Evolutionary conservation across 2,113 vertebrate species (phyloP), one percentile per base, ranked within the genome.

Genomic region (Diadophis punctatus): DNA sequence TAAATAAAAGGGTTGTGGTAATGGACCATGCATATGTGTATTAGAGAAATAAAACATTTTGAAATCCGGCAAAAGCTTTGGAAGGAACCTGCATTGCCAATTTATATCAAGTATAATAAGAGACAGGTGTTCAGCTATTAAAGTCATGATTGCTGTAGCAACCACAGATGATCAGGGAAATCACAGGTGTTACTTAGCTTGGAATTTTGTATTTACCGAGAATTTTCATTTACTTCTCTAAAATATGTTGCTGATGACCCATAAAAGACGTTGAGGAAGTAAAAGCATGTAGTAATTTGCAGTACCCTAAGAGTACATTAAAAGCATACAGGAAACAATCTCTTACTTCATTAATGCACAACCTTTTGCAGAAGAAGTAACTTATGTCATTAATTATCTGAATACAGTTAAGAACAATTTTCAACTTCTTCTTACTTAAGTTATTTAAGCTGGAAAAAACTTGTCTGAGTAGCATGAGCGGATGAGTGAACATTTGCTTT

Each of bases 61-160:
- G 27, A 93, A 96, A 95, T 91, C 91, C 85, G 39, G 25, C 80
- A 92, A 94, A 95, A 27, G 89, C 86, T 87, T 6, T 80, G 22
- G 34, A 97, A 94, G 93, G 87, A 95, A 95, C 96, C 91, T 0
- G 95, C 96, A 96, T 97, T 95, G 96, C 95, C 86, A 94, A 93
- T 93, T 95, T 9, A 39, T 93, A 93, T 93, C n/a, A 95, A 95
- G 94, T 93, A 91, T 95, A 97, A 96, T 96, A 96, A 95, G 96
- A 96, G 93, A 95, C 96, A 97, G 95, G 95, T 97, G 97, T 96
- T 97, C 92, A 94, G 84, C 93, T 93, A 68, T 96, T 96, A 95
- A 95, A 97, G 88, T 90, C 86, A 93, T 95, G 91, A 94, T 93
- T 74, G 4, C 92, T 97, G 8, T 90, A 95, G 95, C 86, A 68